A percentile compares a stretch with the other conserved stretches of the same genome.
Conservation (phyloP, 2,888 invertebrate genomes). For the Pristionchus arcanus region DNA sequence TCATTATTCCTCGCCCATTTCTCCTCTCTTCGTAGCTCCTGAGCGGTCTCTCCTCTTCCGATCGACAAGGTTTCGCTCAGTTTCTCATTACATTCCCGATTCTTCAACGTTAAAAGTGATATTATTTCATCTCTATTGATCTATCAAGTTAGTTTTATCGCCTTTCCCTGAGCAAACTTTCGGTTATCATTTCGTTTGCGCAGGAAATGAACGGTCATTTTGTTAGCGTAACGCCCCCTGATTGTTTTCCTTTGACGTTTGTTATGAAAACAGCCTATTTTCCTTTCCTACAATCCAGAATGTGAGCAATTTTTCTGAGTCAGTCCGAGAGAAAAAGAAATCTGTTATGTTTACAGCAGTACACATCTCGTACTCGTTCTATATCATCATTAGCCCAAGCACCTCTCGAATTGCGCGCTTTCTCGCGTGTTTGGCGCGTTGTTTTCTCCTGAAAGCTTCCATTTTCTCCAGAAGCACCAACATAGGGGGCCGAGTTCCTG, state of each 20-base stretch:
- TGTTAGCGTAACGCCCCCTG: neutral
- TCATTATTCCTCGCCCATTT: neutral
- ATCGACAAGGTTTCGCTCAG: neutral
- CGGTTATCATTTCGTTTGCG: neutral
- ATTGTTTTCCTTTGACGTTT: neutral
- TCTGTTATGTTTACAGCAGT: neutral
- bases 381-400: neutral
- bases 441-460: neutral
- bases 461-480: neutral
- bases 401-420: neutral
- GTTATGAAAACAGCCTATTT: neutral
- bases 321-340: too few relatives aligned
- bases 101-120: too few relatives aligned
- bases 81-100: neutral
- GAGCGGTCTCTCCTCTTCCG: constrained; percentile 1
- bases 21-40: neutral
- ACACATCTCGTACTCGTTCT: neutral
- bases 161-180: neutral
- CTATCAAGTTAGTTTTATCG: neutral
- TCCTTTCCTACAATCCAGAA: neutral
- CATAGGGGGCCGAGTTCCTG: neutral
- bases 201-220: neutral
- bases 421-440: neutral
- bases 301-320: too few relatives aligned
- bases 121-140: neutral